Evolutionary conservation across 2,797 vertebrate genomes (phyloP).

Genomic region (Pelochelys cantorii): DNA sequence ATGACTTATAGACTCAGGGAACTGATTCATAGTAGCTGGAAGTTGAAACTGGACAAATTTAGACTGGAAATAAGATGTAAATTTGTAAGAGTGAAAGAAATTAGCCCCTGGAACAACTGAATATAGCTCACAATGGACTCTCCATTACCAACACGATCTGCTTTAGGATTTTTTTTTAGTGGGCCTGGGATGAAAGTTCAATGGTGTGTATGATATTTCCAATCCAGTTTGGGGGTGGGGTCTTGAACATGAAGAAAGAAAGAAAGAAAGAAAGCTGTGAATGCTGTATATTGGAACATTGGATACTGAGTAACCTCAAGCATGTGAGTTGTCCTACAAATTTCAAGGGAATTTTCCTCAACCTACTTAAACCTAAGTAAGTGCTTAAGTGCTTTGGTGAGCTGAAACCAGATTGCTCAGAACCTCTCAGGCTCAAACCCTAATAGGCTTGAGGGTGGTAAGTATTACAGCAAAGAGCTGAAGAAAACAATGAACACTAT

Average conservation of each 20-base stretch:
- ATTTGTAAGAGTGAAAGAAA: not conserved
- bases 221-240: not conserved
- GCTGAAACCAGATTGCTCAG: slow-evolving; percentile 60
- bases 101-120: not conserved
- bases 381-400: slow-evolving; percentile 57
- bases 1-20: not conserved
- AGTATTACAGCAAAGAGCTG: slow-evolving; percentile 52
- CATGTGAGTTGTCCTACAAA: not conserved
- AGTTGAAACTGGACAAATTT: not conserved
- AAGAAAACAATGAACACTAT: slow-evolving; percentile 35
- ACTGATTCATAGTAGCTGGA: not conserved
- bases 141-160: not conserved
- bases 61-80: not conserved
- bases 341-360: slow-evolving; percentile 52
- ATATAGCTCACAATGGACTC: not conserved
- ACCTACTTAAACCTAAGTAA: slow-evolving; percentile 57
- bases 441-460: slow-evolving; percentile 50
- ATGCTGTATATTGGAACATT: not conserved
- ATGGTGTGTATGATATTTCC: not conserved
- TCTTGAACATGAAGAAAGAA: not conserved
- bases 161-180: no score
- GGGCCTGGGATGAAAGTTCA: not conserved
- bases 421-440: slow-evolving; percentile 15
- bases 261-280: not conserved
- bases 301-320: slow-evolving; percentile 19